These are phyloP conservation scores for Heteronetta atricapilla DNA, from an alignment of 2,113 vertebrate species.

Conservation along the genomic window DNA sequence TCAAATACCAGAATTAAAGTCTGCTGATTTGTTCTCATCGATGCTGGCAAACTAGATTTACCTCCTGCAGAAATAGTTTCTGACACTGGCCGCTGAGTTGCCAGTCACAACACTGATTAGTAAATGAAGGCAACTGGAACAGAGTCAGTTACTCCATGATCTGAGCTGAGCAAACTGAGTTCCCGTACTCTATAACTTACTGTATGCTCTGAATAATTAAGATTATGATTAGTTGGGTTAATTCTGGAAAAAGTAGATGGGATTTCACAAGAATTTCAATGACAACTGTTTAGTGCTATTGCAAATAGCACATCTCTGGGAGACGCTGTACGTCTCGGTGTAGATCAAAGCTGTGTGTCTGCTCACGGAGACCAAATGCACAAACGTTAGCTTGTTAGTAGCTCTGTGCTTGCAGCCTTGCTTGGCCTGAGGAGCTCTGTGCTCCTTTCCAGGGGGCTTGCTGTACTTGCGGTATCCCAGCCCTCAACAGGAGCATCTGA, in stretches of 20 bases:
- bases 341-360: neutral
- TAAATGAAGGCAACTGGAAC: neutral
- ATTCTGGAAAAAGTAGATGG: neutral
- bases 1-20: neutral
- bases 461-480: too few relatives aligned
- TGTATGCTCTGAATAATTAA: neutral
- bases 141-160: neutral
- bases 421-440: too few relatives aligned
- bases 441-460: too few relatives aligned
- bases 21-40: neutral
- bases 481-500: too few relatives aligned
- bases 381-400: neutral
- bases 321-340: neutral
- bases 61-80: neutral
- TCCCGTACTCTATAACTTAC: neutral
- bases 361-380: neutral
- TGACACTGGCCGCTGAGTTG: neutral
- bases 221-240: neutral
- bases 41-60: neutral
- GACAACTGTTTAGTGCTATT: neutral
- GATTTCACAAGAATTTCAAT: neutral
- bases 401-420: too few relatives aligned
- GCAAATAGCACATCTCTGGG: neutral
- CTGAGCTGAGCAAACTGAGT: neutral
- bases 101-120: neutral